These are phyloP conservation scores for Stigmatopora nigra DNA, from an alignment of 2,113 vertebrate species.

Conservation along the genomic window DNA sequence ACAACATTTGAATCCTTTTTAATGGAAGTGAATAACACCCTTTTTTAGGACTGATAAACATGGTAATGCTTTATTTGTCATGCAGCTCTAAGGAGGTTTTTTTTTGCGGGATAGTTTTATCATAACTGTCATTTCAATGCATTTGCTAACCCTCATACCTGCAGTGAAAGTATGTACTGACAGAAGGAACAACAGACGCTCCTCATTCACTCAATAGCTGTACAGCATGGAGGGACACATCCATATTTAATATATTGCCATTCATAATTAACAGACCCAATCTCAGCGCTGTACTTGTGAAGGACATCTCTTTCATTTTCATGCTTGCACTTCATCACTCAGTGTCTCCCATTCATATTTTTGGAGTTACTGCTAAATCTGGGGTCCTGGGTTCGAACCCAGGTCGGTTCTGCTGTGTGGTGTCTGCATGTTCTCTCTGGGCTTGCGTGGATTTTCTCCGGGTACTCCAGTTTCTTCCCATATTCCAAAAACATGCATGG, in stretches of 20 bases:
- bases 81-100: constrained; percentile 3
- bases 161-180: constrained; percentile 8
- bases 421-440: too few species aligned
- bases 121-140: background rate
- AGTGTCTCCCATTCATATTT: constrained; percentile 1
- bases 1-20: background rate
- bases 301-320: constrained; percentile 31
- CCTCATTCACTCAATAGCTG: constrained; percentile 24
- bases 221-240: constrained; percentile 32
- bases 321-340: constrained; percentile 3
- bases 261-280: constrained; percentile 64
- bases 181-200: constrained; percentile 7
- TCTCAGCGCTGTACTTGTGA: constrained; percentile 41
- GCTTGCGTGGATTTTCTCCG: too few species aligned
- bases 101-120: background rate
- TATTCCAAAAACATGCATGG: too few species aligned
- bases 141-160: background rate
- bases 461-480: too few species aligned
- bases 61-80: constrained; percentile 1
- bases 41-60: background rate
- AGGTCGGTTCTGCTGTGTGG: too few species aligned
- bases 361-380: background rate
- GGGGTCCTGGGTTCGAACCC: too few species aligned
- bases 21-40: background rate
- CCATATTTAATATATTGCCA: constrained; percentile 59